These are phyloP conservation scores for Cetonia aurata DNA, from an alignment of 2,888 invertebrate genomes.

Conservation along the genomic window DNA sequence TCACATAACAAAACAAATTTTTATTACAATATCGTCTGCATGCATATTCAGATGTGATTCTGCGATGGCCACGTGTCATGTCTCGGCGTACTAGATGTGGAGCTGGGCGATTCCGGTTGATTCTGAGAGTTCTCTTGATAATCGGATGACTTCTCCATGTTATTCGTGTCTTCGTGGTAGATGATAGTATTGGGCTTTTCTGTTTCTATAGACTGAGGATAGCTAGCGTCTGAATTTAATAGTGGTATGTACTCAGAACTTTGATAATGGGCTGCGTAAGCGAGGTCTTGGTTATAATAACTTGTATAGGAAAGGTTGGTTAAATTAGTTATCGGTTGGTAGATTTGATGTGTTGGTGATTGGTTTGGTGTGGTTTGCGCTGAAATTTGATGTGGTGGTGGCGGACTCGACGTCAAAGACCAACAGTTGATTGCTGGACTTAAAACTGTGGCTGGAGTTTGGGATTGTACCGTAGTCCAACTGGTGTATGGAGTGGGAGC, in stretches of 20 bases:
- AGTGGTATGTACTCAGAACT: slow-evolving; percentile 62
- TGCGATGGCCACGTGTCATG: slow-evolving; percentile 59
- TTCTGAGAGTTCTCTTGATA: slow-evolving; percentile 56
- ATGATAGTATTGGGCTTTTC: slow-evolving; percentile 56
- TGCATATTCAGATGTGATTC: slow-evolving; percentile 50
- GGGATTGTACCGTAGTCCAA: slow-evolving; percentile 63
- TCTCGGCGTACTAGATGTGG: slow-evolving; percentile 57
- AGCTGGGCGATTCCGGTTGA: slow-evolving; percentile 57
- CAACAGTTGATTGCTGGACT: slow-evolving; percentile 65
- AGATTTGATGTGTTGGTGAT: slow-evolving; percentile 64
- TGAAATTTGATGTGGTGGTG: slow-evolving; percentile 63
- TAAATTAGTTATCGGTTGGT: slow-evolving; percentile 63
- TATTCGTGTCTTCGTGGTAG: slow-evolving; percentile 57
- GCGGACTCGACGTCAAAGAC: slow-evolving; percentile 65
- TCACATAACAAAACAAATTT: slow-evolving; percentile 34
- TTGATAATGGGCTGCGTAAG: slow-evolving; percentile 60
- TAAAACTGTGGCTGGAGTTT: slow-evolving; percentile 62
- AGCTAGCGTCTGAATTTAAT: slow-evolving; percentile 59
- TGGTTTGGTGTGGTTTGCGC: slow-evolving; percentile 63
- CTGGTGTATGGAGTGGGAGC: slow-evolving; percentile 60
- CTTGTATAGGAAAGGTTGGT: slow-evolving; percentile 61
- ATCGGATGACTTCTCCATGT: slow-evolving; percentile 56
- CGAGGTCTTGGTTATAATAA: slow-evolving; percentile 62
- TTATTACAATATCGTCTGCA: slow-evolving; percentile 2
- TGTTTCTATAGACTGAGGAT: slow-evolving; percentile 41